Base-by-base conservation (phyloP, 2,797 vertebrate species). In the Bradypodion pumilum region DNA sequence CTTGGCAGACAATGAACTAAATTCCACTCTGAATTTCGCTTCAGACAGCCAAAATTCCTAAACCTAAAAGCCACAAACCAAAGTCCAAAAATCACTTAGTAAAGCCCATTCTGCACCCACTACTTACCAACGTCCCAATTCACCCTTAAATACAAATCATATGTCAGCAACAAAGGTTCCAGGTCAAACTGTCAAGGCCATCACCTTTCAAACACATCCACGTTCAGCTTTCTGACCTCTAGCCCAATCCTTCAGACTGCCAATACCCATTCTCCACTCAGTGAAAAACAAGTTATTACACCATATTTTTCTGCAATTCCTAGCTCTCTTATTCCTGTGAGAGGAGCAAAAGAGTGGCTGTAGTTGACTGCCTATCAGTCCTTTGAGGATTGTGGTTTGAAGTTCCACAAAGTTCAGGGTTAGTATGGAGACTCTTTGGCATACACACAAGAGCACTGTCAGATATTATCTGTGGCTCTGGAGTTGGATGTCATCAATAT, bases 11-110 rank as follows among this genome's bases (percentile, higher is more conserved):
- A 74, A 79, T 79, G 74, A 80, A 69, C 88, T 52, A 42, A 75
- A 89, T 82, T 84, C 88, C 82, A 82, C 62, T 69, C 42, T 27
- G 63, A 81, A 88, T 91, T 90, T 86, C 78, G 83, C 5, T 84
- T 85, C 84, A 84, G 42, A 42, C 73, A 52, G 65, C 32, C 65
- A 42, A 76, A 49, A 49, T 63, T 78, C 59, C 75, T 77, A 37
- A 78, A 35, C 68, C 56, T 78, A 73, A 52, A 73, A 84, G 68
- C 75, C 68, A 63, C 68, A 84, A 84, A 49, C 42, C 32, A 73
- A 63, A 73, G 42, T 72, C 68, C 75, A 78, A 73, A 78, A 63
- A 21, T 60, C 42, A 37, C 9, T 29, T 70, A 44, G 49, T 62
- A 76, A 63, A 69, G 10, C 63, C 35, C 25, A 63, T 62, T 25